Base-by-base conservation (phyloP, 2,888 invertebrate genomes). In the Anorthoa munda region DNA sequence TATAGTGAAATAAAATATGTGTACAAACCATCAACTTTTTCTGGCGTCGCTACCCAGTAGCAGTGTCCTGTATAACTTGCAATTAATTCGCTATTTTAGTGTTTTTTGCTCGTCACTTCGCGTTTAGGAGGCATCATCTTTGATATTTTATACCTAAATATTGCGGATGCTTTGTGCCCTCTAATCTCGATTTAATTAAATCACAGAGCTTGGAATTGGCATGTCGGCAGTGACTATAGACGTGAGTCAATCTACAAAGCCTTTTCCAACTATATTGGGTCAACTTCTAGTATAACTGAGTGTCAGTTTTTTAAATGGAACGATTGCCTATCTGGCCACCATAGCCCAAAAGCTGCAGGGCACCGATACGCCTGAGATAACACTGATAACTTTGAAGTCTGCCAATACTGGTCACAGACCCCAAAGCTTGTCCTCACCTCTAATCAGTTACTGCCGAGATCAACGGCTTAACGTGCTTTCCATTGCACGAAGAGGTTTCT, bases 81-180 rank as follows among this genome's bases (percentile, higher is more conserved):
- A 94, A 95, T 95, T 94, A 95, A 94, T 94, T 93, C 92, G 88
- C 92, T 93, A 94, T 93, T 90, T 86, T 90, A 87, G 86, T 77
- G 88, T 92, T 94, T 94, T 94, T 94, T 93, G 92, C 88, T 84
- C 86, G 72, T 86, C 86, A 82, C 86, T 82, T 79, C 82, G 76
- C 87, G 81, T 87, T 89, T 88, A 88, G 82, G 67, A 81, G 73
- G 60, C 83, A 84, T 86, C 87, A 85, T 88, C 85, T 88, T 86
- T 88, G 85, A 87, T 88, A 87, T 89, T 87, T 89, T 85, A 79
- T 78, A 87, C 82, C 86, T 77, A 87, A 88, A 89, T 86, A 83
- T 83, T 86, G 85, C 88, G 82, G 81, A 70, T 26, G 48, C 86
- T 46, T n/a, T 70, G 80, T 84, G 77, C 77, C 85, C 72, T 69